These are phyloP conservation scores for Hippoglossus stenolepis DNA, from an alignment of 2,113 vertebrate genomes.

Conservation along the genomic window DNA sequence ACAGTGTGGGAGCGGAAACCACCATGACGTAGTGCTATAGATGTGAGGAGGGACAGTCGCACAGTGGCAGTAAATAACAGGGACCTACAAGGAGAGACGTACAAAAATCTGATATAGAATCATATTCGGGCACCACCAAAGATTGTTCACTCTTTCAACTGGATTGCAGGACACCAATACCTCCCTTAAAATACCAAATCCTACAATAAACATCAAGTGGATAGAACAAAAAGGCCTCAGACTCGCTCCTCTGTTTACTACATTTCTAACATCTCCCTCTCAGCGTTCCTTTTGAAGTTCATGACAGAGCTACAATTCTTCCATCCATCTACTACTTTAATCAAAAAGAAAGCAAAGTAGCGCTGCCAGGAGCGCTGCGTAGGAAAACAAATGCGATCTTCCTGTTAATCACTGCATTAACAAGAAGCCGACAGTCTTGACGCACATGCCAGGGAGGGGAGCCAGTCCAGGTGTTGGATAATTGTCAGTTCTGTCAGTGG, in stretches of 20 bases:
- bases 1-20: background rate
- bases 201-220: constrained; percentile 23
- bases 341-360: constrained; percentile 71
- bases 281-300: constrained; percentile 56
- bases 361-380: constrained; percentile 62
- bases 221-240: constrained; percentile 34
- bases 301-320: constrained; percentile 49
- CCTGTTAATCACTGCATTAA: constrained; percentile 77
- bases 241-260: constrained; percentile 29
- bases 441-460: constrained; percentile 51
- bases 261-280: constrained; percentile 1
- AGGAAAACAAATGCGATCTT: constrained; percentile 70
- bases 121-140: constrained; percentile 29
- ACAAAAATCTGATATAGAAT: background rate
- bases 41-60: constrained; percentile 14
- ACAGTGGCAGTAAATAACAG: constrained; percentile 29
- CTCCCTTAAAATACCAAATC: constrained; percentile 28
- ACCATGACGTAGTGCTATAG: constrained; percentile 16
- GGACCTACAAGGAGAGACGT: background rate
- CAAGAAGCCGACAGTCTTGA: constrained; percentile 68
- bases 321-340: constrained; percentile 68
- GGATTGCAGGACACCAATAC: constrained; percentile 10
- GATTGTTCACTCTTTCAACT: constrained; percentile 23
- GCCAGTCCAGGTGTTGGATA: constrained; percentile 73
- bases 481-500: constrained; percentile 67